Percentiles rank a stretch among this genome's conserved stretches.
phyloP scores from a whole-genome alignment of 1,140 invertebrate genomes.

The Thereuonema tuberculata region DNA sequence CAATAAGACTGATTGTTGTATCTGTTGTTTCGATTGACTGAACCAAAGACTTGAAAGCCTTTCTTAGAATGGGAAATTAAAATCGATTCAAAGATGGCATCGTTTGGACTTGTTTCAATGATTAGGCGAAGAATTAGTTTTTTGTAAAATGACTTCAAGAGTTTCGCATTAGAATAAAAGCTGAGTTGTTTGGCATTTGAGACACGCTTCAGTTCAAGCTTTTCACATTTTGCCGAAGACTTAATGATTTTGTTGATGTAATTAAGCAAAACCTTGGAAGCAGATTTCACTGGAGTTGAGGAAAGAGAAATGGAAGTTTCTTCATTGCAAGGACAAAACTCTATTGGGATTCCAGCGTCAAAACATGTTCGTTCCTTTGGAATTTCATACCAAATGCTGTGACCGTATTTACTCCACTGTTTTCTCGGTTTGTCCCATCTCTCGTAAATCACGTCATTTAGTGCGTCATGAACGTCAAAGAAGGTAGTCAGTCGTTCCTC shows the following conservation, averaged over 20 bases:
- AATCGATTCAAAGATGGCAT: conserved; percentile 17
- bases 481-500: neutral
- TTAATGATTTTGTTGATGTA: conserved; percentile 2
- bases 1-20: conserved; percentile 18
- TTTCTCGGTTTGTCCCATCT: neutral
- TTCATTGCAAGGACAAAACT: conserved; percentile 32
- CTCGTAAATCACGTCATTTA: neutral
- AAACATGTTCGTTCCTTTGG: conserved; percentile 25
- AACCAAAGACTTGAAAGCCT: conserved; percentile 13
- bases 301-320: neutral
- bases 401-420: neutral
- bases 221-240: neutral
- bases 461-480: conserved; percentile 10
- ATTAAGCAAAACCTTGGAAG: neutral
- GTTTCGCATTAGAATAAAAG: conserved; percentile 12
- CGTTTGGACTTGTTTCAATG: conserved; percentile 12
- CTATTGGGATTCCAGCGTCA: conserved; percentile 27
- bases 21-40: conserved; percentile 14
- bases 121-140: no score
- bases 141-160: no score
- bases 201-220: neutral
- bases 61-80: conserved; percentile 6
- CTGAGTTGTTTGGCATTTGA: neutral
- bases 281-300: neutral
- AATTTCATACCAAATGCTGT: neutral